These are phyloP conservation scores for Oenanthe melanoleuca DNA, from an alignment of 2,113 vertebrate species.

Conservation along the genomic window DNA sequence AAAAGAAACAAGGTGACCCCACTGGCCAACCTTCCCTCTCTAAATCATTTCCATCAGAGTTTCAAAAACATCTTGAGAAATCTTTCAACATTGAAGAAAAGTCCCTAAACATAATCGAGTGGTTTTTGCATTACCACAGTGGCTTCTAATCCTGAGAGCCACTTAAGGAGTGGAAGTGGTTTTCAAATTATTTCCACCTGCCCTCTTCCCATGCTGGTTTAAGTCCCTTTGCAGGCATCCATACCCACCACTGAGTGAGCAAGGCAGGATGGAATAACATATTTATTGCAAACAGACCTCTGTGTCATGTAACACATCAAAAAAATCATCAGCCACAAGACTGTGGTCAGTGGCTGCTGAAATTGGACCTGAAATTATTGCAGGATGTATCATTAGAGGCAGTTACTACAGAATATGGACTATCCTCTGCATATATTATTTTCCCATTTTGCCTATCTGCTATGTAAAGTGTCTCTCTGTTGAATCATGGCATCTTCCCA, in stretches of 20 bases:
- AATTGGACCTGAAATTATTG: background rate
- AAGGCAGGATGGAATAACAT: background rate
- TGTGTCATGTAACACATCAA: fast-evolving
- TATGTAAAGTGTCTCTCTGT: background rate
- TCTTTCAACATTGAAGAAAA: background rate
- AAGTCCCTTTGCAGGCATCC: background rate
- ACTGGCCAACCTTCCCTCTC: background rate
- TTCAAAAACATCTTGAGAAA: background rate
- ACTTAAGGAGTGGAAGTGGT: background rate
- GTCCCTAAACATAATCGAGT: background rate
- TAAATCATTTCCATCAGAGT: background rate
- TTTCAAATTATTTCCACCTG: background rate
- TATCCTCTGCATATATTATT: background rate
- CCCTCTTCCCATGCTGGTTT: background rate
- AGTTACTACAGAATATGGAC: background rate
- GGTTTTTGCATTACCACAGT: background rate
- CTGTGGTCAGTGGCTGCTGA: background rate
- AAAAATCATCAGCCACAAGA: background rate
- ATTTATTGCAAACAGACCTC: background rate
- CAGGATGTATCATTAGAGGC: background rate
- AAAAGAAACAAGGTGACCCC: fast-evolving
- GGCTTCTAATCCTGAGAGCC: background rate
- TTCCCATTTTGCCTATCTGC: background rate
- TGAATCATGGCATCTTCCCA: background rate
- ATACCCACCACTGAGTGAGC: background rate